Base-by-base conservation (phyloP, 1,140 invertebrate genomes). In the Oppia nitens region DNA sequence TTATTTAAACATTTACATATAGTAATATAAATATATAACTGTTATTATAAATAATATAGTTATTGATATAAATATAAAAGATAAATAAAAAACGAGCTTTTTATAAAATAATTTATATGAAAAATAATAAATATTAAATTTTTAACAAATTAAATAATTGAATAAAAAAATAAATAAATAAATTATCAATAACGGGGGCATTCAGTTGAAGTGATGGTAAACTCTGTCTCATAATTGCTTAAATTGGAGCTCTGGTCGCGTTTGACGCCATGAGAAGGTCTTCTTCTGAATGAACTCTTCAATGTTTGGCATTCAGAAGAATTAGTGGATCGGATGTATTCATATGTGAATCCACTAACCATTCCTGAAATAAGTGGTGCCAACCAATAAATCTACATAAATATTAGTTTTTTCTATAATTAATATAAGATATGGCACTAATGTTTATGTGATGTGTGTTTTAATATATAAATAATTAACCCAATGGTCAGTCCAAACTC, bases 401-500 rank as follows among this genome's bases (percentile, higher is more conserved):
- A 32, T 6, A 40, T 6, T 9, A 6, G 32, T 9, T 40, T 6
- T 40, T 40, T 40, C 6, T 6, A 17, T 6, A 40, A 40, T 9
- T 6, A 17, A 40, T 40, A 9, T 40, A 17, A 40, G 17, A 40
- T 6, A 9, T 40, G 32, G 17, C 6, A 40, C 32, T 40, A 17
- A 40, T 40, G 17, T 40, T 40, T 9, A 17, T 17, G 6, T 40
- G 17, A 40, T 68, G n/a, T n/a, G n/a, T n/a, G n/a, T n/a, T n/a
- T n/a, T n/a, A n/a, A n/a, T n/a, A n/a, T n/a, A n/a, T n/a, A n/a
- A n/a, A n/a, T n/a, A n/a, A n/a, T n/a, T n/a, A n/a, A 78, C 76
- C 77, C 77, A 78, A 53, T 75, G 76, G 48, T 69, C 59, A 3
- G 62, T 62, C 67, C 70, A 78, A 21, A 53, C 59, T 27, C 68